Base-by-base conservation (phyloP, 2,888 invertebrate genomes). In the Metallyticus violacea region DNA sequence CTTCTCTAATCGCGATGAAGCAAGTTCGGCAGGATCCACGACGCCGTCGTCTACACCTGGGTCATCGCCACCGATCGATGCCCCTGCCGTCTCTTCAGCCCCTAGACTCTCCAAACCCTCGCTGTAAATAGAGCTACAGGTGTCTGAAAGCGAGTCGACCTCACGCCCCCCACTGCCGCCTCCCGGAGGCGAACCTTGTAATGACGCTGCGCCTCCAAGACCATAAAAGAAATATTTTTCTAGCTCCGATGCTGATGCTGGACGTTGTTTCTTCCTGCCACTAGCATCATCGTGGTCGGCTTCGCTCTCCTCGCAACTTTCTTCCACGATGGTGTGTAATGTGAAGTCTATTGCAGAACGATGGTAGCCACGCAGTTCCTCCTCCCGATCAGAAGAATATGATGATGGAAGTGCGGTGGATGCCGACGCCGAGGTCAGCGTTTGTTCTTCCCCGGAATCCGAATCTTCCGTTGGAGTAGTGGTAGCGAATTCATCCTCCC, bases 231-330 rank as follows among this genome's bases (percentile, higher is more conserved):
- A 97, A 91, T 98, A 98, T 91, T 97, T 97, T 91, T 98, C 98
- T 88, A 98, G 92, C 90, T 97, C 97, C 0, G 97, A 97, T 0
- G 96, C 95, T 1, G 96, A 96, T 87, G 95, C 93, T 76, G 95
- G 95, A 86, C 96, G 93, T 89, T 94, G 93, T 91, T 94, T 94
- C 92, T 77, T 81, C 26, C 30, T 76, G n/a, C 82, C 85, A 1
- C 26, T 30, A 7, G 77, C 81, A 25, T 76, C 79, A n/a, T 77
- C 76, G 3, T 81, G 86, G 90, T 97, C 97, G 88, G 96, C 94
- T 92, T 97, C 97, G 91, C 97, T 97, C 92, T 98, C 98, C 92
- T 98, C 98, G 91, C 98, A 98, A 90, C 97, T 97, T 92, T 98
- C 98, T 92, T 98, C 98, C 30, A 97, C 96, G 89, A 98, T 98